Evolutionary conservation across 1,140 invertebrate genomes (phyloP), one percentile per base, ranked within the genome.

Genomic region (Phenacoccus solenopsis): DNA sequence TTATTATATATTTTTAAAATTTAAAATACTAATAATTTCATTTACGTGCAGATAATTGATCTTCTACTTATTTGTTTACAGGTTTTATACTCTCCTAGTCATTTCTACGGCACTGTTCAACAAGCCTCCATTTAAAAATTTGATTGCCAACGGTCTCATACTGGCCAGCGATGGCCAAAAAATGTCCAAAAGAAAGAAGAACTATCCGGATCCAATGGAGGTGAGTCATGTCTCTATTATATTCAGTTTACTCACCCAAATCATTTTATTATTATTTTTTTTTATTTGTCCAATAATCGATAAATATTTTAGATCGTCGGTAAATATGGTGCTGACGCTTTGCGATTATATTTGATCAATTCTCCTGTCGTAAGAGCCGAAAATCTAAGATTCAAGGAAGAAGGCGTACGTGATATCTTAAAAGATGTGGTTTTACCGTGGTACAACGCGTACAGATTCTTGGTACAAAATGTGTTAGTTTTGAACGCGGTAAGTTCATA

Each of bases 161-260:
- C 79, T 99, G 25, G 96, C 96, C 49, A 82, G 89, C 61, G 96
- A 99, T 83, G 96, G 96, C 1, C 93, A 97, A 77, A 99, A 99
- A 80, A 99, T 99, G 97, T 98, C 95, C 0, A 99, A 99, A 78
- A 84, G 96, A 13, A 98, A 98, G 81, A 96, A 98, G 78, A 99
- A 99, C 79, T 99, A 98, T 81, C 96, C 97, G 0, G 94, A 99
- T 82, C 96, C 97, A 1, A 83, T 94, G 79, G 87, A 92, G 74
- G 82, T 99, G 59, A 88, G 98, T 68, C 22, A n/a, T 28, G 9
- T 16, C 24, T 13, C 16, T 1, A n/a, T 13, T 67, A 7, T 20
- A 9, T 22, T 59, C 24, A 21, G 24, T 13, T 38, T 38, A 38
- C 10, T 38, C n/a, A n/a, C n/a, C 10, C n/a, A 38, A 21, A 7